These are phyloP conservation scores for Abramis brama DNA, from an alignment of 2,113 vertebrate genomes.

Conservation along the genomic window DNA sequence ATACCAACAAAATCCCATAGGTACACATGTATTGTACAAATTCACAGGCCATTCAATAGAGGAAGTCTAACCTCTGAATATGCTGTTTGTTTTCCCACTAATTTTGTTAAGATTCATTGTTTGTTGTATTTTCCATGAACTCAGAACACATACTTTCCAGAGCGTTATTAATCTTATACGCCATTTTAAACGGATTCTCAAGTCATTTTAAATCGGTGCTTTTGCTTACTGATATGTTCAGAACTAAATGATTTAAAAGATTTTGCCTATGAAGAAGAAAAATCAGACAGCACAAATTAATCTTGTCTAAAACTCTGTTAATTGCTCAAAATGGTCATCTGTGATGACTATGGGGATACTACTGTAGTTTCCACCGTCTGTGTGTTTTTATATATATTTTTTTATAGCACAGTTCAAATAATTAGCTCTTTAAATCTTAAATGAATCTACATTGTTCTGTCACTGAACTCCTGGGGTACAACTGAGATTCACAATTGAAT, in stretches of 20 bases:
- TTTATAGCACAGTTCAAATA: not conserved
- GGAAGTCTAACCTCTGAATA: not conserved
- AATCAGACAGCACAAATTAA: not conserved
- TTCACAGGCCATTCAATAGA: not conserved
- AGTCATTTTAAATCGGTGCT: not conserved
- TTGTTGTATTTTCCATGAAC: conserved; percentile 32
- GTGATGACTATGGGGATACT: not conserved
- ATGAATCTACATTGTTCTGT: not conserved
- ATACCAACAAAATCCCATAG: not conserved
- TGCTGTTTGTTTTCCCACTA: conserved; percentile 13
- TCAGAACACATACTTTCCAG: not conserved
- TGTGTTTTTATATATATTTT: not conserved
- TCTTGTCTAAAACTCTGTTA: not conserved
- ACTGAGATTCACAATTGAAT: too few relatives aligned
- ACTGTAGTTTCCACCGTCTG: not conserved
- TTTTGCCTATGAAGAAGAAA: not conserved
- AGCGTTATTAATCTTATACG: not conserved
- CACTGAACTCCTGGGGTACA: not conserved
- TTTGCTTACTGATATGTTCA: not conserved
- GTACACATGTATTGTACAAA: not conserved
- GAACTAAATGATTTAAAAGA: not conserved
- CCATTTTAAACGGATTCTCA: not conserved
- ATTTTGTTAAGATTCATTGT: not conserved
- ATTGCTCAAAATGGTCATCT: not conserved
- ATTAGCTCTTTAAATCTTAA: not conserved